These are phyloP conservation scores for Colletes gigas DNA, from an alignment of 1,140 invertebrate species.

Conservation along the genomic window DNA sequence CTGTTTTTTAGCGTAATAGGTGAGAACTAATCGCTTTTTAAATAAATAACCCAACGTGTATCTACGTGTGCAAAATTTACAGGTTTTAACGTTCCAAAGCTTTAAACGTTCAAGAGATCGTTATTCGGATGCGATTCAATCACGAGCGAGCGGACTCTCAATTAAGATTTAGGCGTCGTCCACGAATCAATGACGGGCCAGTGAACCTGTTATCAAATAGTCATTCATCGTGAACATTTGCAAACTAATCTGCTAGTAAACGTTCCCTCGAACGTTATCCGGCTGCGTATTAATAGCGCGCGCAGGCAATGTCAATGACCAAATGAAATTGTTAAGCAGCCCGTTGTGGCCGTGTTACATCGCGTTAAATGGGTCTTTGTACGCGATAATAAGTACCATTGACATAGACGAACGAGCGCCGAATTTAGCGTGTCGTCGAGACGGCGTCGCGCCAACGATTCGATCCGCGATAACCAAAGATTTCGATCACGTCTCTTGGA, in stretches of 20 bases:
- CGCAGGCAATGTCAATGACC: constrained; percentile 31
- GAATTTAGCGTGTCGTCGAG: constrained; percentile 6
- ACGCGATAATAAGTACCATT: constrained; percentile 18
- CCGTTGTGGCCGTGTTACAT: neutral
- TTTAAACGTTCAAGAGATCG: no score
- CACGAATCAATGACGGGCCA: no score
- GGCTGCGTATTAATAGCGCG: neutral
- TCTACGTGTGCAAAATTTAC: no score
- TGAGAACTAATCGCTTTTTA: constrained; percentile 3
- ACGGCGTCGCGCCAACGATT: neutral
- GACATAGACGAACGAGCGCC: constrained; percentile 9
- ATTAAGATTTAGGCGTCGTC: no score
- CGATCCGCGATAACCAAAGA: neutral
- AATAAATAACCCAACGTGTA: no score
- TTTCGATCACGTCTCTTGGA: neutral
- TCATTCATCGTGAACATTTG: neutral
- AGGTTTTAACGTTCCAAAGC: no score
- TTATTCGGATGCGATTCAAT: no score
- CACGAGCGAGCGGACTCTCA: no score
- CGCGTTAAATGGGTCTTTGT: neutral
- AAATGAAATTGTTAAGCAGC: constrained; percentile 30
- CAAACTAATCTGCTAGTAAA: neutral
- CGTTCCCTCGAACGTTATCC: neutral
- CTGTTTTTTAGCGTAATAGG: constrained; percentile 36
- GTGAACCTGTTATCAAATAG: no score